Base-by-base conservation (phyloP, 2,113 vertebrate genomes). In the Terrapene triunguis region DNA sequence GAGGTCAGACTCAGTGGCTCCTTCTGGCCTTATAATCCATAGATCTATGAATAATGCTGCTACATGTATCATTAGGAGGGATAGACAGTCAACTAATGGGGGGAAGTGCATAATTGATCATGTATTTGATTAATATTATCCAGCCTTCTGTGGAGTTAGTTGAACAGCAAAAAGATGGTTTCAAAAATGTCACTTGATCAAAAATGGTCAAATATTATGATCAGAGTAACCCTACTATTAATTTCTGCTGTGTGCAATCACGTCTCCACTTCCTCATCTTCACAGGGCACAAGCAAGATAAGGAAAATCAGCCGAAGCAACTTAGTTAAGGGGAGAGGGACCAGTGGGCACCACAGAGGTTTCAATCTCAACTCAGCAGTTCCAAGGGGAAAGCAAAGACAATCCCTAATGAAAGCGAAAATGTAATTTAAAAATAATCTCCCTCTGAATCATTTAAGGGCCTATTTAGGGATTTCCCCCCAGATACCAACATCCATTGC, bases 391-490 rank as follows among this genome's bases (percentile, higher is more conserved):
- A 91, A 88, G 54, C 92, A 87, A 96, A 97, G 80, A 44, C 92
- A 89, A 87, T 79, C 94, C 79, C 53, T 94, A 96, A 92, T 84
- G 91, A 96, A 97, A 96, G 95, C 47, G 91, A 84, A 93, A 85
- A 76, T 96, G 94, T 96, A 97, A 97, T 97, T 97, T 97, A 97
- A 97, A 97, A 97, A 96, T 94, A 97, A 97, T 96, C 97, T 95
- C 87, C 95, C 42, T 0, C 65, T 35, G 82, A 42, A 84, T 94
- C 96, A 97, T 96, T 97, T 97, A 96, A 88, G 93, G 90, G 94
- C 86, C 65, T 42, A 48, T 0, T 1, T 48, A 79, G 84, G 87
- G 89, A 94, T 85, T 96, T 96, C 88, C 9, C 74, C 5, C 22
- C 72, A 76, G 16, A n/a, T 69, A 38, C 9, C 65, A 69, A n/a